Evolutionary conservation across 2,113 vertebrate species (phyloP), one percentile per base, ranked within the genome.

Genomic region (Hylia prasina): DNA sequence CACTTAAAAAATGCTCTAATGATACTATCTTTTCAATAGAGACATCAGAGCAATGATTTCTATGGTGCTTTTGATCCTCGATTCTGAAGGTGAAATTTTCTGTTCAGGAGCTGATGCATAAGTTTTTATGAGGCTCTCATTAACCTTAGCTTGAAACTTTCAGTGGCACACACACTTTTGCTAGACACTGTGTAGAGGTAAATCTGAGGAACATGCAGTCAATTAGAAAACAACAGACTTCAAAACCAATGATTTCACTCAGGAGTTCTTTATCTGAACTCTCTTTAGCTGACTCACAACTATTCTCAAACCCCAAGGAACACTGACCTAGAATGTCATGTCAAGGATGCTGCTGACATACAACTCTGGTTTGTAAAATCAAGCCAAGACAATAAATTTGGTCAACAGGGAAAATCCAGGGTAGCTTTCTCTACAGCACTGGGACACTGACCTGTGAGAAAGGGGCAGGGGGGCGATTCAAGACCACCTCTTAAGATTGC

Each of bases 31-130:
- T 90, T 84, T 69, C 89, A 86, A 91, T 53, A 86, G 42, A 91
- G 81, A 94, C 63, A 89, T 91, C 88, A 86, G 37, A 94, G 54
- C 30, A 79, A 37, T 37, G 39, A 90, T 88, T 90, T 93, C 88
- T 51, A 44, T 39, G 18, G 44, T 0, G 3, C 19, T 75, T 90
- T 87, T 85, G 60, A 80, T 84, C 65, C 58, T 69, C 24, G 19
- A 53, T 48, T 87, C 61, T 57, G 76, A 83, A 93, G 86, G 85
- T 90, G 87, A 96, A 89, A 86, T 68, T 81, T 88, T 45, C 81
- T 76, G 16, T 61, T 87, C 45, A 61, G 79, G 27, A 88, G 21
- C 27, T 60, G 25, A 71, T 58, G 25, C 4, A 1, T 17, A 85
- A 56, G 21, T 47, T 89, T 89, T 92, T 64, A 56, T 45, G 53